Conservation (phyloP, 2,888 invertebrate species). For the Drosophila robusta region DNA sequence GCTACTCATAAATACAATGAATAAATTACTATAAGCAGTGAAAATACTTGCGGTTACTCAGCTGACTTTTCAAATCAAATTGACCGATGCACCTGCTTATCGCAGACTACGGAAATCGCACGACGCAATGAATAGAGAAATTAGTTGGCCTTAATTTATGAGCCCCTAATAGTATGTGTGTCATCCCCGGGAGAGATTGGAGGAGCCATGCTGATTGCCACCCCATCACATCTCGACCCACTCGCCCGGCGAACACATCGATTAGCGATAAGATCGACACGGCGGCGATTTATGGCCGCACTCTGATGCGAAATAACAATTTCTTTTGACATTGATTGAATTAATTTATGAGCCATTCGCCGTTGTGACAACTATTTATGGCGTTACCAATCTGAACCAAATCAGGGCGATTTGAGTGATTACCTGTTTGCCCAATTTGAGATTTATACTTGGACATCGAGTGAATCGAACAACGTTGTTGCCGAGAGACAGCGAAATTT, state of each 20-base stretch:
- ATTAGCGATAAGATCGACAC: slow-evolving; percentile 74
- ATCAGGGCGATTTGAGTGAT: slow-evolving; percentile 75
- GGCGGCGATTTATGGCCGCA: slow-evolving; percentile 35
- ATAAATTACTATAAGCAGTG: background rate
- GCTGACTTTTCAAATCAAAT: background rate
- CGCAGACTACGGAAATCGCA: slow-evolving; percentile 13
- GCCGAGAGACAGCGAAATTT: slow-evolving; percentile 25
- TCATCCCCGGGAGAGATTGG: slow-evolving; percentile 26
- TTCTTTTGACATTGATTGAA: slow-evolving; percentile 76
- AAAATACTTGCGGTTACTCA: background rate
- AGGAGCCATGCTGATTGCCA: slow-evolving; percentile 2
- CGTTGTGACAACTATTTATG: slow-evolving; percentile 57
- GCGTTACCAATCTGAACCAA: slow-evolving; percentile 55
- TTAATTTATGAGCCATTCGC: slow-evolving; percentile 61
- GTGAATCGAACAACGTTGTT: slow-evolving; percentile 23
- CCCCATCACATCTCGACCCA: slow-evolving; percentile 30
- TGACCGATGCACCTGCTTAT: slow-evolving; percentile 22
- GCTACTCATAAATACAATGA: slow-evolving; percentile 8
- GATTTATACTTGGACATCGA: slow-evolving; percentile 65
- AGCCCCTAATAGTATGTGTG: slow-evolving; percentile 46
- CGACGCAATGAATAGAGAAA: slow-evolving; percentile 31
- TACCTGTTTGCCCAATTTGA: slow-evolving; percentile 67
- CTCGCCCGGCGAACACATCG: slow-evolving; percentile 50
- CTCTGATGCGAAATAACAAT: slow-evolving; percentile 57
- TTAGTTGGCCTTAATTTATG: slow-evolving; percentile 54